Base-by-base conservation (phyloP, 2,888 invertebrate species). In the Drosophila trichaetosa region DNA sequence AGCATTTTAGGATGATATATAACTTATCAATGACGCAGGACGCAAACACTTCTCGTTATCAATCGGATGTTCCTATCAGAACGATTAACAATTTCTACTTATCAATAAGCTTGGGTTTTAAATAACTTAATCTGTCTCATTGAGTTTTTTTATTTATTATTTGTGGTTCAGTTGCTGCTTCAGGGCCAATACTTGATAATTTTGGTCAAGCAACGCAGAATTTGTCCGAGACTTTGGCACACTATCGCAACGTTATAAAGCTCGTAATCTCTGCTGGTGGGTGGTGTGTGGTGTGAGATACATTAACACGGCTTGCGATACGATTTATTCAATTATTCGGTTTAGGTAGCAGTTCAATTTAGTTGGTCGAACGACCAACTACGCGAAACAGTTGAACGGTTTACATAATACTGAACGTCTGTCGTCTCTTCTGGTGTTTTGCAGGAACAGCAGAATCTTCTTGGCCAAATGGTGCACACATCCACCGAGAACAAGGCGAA, bases 391-490 rank as follows among this genome's bases (percentile, higher is more conserved):
- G 51, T 57, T 31, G 16, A 60, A 58, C 40, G 31, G 29, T 27
- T 31, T 7, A 4, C 16, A 48, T 54, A 49, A 57, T 16, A 68
- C 40, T 49, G 21, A 36, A 40, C 36, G 49, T 36, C 10, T 16
- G 10, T 40, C 10, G 24, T 48, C n/a, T 59, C 21, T 29, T 42
- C 49, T 59, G 24, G n/a, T 58, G 21, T 56, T 24, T 83, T 78
- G 13, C 84, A 92, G 93, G 92, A 92, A 80, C 91, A 92, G 74
- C 91, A 92, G 62, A 91, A 87, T 53, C 73, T 91, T 69, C 91
- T 92, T 58, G 81, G 87, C 76, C 86, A 79, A 31, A 93, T 93
- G 92, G 92, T 91, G 69, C 91, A 91, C 70, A 71, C 84, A 57
- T 74, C 83, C 21, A 90, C 83, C 69, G 83, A 87, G 29, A 87